Conservation (phyloP, 2,888 invertebrate species). For the Crocallis elinguaria region DNA sequence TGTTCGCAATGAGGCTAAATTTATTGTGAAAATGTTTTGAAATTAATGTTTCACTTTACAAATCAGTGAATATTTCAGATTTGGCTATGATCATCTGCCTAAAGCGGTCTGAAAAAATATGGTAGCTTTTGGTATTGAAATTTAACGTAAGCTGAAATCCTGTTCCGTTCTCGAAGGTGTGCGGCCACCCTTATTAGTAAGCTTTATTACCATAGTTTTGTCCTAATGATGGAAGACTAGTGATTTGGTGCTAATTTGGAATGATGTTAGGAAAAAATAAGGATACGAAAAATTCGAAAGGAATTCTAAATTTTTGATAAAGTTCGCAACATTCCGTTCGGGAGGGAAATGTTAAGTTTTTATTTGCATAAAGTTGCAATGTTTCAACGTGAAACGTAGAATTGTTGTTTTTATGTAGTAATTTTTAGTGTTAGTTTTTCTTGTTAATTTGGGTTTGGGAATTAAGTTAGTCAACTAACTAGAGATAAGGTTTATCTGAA, state of each 20-base stretch:
- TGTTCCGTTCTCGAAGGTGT: not conserved
- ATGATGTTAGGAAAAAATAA: constrained; percentile 68
- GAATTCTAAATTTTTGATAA: constrained; percentile 38
- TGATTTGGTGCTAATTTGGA: constrained; percentile 83
- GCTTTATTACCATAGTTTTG: constrained; percentile 78
- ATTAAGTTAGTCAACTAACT: constrained; percentile 80
- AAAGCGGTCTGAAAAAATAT: not conserved
- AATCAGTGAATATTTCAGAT: not conserved
- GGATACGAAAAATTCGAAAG: constrained; percentile 51
- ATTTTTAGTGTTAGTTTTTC: constrained; percentile 75
- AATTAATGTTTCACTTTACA: too few species aligned
- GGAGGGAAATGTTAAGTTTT: constrained; percentile 78
- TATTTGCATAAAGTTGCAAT: constrained; percentile 79
- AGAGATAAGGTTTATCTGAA: constrained; percentile 82
- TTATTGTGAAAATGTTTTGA: too few species aligned
- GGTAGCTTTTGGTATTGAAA: not conserved
- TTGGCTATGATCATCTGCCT: not conserved
- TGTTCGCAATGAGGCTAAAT: too few species aligned
- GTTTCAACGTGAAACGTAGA: constrained; percentile 69
- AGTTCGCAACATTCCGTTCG: constrained; percentile 79
- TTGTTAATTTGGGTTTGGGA: constrained; percentile 84
- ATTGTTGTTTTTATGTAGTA: constrained; percentile 81
- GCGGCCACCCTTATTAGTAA: constrained; percentile 47
- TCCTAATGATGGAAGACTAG: constrained; percentile 83
- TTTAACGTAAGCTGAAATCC: not conserved